Percentiles rank a stretch among this genome's conserved stretches.
Evolutionary conservation across 2,113 vertebrate genomes (phyloP).

Genomic region (Nibea coibor): DNA sequence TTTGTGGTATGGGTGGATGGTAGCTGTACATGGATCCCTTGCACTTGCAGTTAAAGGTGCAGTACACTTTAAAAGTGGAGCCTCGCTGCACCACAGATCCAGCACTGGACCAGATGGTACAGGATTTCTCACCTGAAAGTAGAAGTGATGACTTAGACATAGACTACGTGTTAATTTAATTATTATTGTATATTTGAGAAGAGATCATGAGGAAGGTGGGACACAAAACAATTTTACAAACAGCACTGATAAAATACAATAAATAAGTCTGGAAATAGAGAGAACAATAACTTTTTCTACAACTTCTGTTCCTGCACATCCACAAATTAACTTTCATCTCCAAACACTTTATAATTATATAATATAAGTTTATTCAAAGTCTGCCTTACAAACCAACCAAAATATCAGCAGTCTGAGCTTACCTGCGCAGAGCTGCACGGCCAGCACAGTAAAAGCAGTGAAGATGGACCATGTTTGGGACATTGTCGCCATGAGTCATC

Average conservation of each 20-base stretch:
- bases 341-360: background rate
- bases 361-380: no score
- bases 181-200: background rate
- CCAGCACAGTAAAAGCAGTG: constrained; percentile 33
- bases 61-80: constrained; percentile 75
- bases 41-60: constrained; percentile 68
- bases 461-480: constrained; percentile 44
- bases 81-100: constrained; percentile 65
- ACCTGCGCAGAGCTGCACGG: constrained; percentile 62
- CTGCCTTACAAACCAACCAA: no score
- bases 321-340: background rate
- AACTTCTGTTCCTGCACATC: background rate
- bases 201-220: background rate
- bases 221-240: background rate
- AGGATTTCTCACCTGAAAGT: constrained; percentile 60
- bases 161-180: background rate
- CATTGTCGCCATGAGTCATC: constrained; percentile 57
- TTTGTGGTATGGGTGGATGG: background rate
- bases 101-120: constrained; percentile 66
- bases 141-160: background rate
- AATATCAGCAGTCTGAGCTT: background rate
- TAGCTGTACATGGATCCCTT: constrained; percentile 36
- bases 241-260: background rate
- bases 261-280: background rate
- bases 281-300: no score